Base-by-base conservation (phyloP, 1,140 invertebrate genomes). In the Pteromalus puparum region DNA sequence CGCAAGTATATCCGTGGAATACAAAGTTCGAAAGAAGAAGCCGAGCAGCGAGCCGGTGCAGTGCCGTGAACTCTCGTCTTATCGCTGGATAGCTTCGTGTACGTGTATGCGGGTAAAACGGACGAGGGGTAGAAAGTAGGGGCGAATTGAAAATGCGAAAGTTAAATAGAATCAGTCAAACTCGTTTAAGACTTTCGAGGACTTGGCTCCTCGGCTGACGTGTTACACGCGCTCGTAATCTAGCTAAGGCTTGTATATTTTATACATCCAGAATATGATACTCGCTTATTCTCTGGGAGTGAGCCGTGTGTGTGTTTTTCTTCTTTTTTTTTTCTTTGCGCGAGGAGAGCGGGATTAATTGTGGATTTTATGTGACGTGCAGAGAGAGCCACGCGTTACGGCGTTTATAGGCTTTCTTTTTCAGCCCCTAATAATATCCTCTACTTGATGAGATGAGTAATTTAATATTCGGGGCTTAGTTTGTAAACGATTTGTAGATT, bases 121-220 rank as follows among this genome's bases (percentile, higher is more conserved):
- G 9, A 6, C 18, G 65, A n/a, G 6, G 28, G 26, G 15, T 9
- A 68, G 61, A 28, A 21, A 13, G 67, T 26, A n/a, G 65, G 86
- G 85, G 42, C 83, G 86, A 88, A 87, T 88, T 88, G 86, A 88
- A 89, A 89, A 88, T 87, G 86, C 86, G 84, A 88, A 89, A 90
- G 89, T 89, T 88, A 90, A 90, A 89, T 88, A 88, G 87, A 90
- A 89, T 89, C 87, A 89, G 88, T 89, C 88, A 87, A 89, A 89
- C 88, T 90, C 87, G 87, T 86, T 88, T 87, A 88, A 87, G 85
- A 88, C 85, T 88, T 86, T 88, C 85, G 87, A 88, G 87, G 87
- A 88, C 87, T 87, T 86, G 85, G 77, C 86, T 84, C 79, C 82
- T 86, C 67, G 24, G 67, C 74, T 73, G 81, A 82, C 82, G 84